phyloP scores from a whole-genome alignment of 2,888 invertebrate species.

The Rugalucina vietnamica region DNA sequence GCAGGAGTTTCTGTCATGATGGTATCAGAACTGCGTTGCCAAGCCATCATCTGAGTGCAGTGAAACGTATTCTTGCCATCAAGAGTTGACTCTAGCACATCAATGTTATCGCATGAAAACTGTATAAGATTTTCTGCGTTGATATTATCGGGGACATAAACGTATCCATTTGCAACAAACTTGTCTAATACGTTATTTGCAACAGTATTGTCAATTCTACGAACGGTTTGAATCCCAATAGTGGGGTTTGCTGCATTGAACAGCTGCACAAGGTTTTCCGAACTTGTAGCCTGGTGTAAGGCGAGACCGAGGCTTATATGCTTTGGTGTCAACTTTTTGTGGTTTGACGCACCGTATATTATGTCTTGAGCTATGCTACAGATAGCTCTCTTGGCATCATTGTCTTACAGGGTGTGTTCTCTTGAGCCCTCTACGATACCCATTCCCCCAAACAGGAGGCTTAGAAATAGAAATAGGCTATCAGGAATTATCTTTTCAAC shows the following conservation, averaged over 20 bases:
- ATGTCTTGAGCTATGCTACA: conserved; percentile 6
- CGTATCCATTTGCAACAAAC: not conserved
- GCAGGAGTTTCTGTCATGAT: not conserved
- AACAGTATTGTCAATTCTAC: not conserved
- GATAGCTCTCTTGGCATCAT: too few relatives aligned
- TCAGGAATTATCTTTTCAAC: not conserved
- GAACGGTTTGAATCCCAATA: not conserved
- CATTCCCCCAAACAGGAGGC: not conserved
- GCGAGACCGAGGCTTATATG: conserved; percentile 19
- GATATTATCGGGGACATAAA: not conserved
- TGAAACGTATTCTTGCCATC: conserved; percentile 22
- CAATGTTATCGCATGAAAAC: conserved; percentile 11
- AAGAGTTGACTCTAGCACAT: conserved; percentile 8
- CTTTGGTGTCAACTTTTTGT: conserved; percentile 27
- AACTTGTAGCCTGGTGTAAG: conserved; percentile 21
- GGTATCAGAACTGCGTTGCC: not conserved
- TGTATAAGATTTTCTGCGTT: not conserved
- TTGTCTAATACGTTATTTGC: not conserved
- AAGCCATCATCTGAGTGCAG: not conserved
- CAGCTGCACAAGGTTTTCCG: conserved; percentile 5
- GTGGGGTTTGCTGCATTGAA: conserved; percentile 17
- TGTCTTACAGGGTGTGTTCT: not conserved
- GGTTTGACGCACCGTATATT: conserved; percentile 13
- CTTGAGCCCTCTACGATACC: not conserved
- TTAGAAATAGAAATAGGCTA: not conserved